Evolutionary conservation across 64 coral and sea anemone species (phyloP), one percentile per base, ranked within the genome.

Genomic region (Stichodactyla mertensii): DNA sequence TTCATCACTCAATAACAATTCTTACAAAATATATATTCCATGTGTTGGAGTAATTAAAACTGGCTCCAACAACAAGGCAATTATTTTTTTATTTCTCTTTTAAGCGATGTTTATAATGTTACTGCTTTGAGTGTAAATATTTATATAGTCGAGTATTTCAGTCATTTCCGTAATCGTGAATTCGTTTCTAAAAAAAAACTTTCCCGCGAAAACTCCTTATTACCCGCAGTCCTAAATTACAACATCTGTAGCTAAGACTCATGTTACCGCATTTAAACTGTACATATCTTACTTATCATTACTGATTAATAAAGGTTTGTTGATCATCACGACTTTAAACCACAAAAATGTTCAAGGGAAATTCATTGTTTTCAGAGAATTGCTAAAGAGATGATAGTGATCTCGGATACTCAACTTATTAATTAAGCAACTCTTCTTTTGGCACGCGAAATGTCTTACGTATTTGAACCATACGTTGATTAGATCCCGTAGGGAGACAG

Each of bases 71-170:
- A 74, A 74, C 12, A 74, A 74, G 7, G 27, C 36, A 27, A 31
- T 74, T 74, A 74, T 13, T 74, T 74, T 74, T 74, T 31, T 27
- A 74, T 74, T 74, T 74, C 69, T 31, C 69, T 26, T 10, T 11
- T 31, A 74, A 74, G 69, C 69, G 69, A 74, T 74, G 69, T 74
- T 74, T 74, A 74, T 74, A 27, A 74, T 74, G 24, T 0, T 26
- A 74, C 2, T 74, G 69, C 69, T 74, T 74, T 15, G 7, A 74
- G 69, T 74, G 69, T 74, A 74, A 74, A 74, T 36, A 74, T 74
- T 74, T 11, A 74, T 23, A 7, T 0, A 74, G 24, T 31, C 0
- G 22, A 36, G 69, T 74, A 74, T 74, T 31, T 74, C 69, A 74
- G 12, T 36, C 69, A 36, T 74, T 74, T 74, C 69, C 69, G 69